phyloP scores from a whole-genome alignment of 2,888 invertebrate genomes.

The Helicoverpa assulta region DNA sequence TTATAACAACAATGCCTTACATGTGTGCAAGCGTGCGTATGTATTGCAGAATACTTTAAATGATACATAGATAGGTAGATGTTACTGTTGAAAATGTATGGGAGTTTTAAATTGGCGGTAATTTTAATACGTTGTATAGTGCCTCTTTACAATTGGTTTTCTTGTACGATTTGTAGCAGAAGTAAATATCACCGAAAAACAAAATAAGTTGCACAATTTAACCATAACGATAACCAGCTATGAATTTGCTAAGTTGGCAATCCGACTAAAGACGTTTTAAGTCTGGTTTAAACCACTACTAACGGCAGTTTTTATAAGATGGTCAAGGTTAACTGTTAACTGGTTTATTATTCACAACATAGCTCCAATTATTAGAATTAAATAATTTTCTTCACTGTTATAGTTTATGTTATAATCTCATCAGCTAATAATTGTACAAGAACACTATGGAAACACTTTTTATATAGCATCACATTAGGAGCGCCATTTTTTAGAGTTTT shows the following conservation, averaged over 20 bases:
- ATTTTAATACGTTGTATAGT: slow-evolving; percentile 23
- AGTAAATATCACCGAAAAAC: no score
- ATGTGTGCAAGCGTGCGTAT: slow-evolving; percentile 49
- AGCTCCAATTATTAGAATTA: no score
- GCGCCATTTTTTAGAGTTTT: slow-evolving; percentile 46
- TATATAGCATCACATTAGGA: slow-evolving; percentile 26
- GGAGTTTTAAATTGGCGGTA: slow-evolving; percentile 17
- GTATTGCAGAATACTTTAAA: slow-evolving; percentile 20
- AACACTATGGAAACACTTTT: slow-evolving; percentile 13
- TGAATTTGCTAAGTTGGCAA: no score
- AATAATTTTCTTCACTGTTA: no score
- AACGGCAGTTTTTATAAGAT: no score
- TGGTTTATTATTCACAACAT: no score
- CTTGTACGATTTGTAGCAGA: slow-evolving; percentile 22
- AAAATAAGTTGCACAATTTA: no score
- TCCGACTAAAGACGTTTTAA: no score
- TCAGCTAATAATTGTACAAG: slow-evolving; percentile 22
- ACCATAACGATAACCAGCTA: no score
- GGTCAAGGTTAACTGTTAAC: no score
- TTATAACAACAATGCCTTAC: slow-evolving; percentile 56
- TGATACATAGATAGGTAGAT: slow-evolving; percentile 15
- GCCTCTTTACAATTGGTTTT: slow-evolving; percentile 18
- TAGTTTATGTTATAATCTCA: neutral
- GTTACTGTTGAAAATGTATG: slow-evolving; percentile 8
- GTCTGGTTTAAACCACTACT: no score